phyloP scores from a whole-genome alignment of 2,113 vertebrate genomes.

The Hyperoodon ampullatus region DNA sequence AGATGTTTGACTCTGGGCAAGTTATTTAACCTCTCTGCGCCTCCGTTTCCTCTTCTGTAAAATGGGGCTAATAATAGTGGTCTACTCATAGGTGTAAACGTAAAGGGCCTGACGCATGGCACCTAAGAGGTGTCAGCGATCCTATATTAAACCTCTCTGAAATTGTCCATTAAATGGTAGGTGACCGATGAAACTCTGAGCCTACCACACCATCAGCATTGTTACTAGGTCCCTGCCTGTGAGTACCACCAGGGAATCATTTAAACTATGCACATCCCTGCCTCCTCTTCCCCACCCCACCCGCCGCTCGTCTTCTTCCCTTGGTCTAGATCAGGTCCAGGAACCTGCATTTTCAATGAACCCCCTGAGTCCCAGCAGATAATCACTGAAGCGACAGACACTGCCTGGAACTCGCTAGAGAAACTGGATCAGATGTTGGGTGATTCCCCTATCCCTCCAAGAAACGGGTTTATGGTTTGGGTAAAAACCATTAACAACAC shows the following conservation, averaged over 20 bases:
- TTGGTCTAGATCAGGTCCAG: no score
- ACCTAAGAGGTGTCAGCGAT: background rate
- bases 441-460: conserved; percentile 75
- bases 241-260: background rate
- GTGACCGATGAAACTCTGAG: background rate
- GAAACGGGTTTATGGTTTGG: conserved; percentile 78
- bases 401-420: background rate
- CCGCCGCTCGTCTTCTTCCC: background rate
- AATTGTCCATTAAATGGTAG: background rate
- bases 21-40: background rate
- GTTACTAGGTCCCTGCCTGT: background rate
- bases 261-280: background rate
- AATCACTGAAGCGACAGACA: background rate
- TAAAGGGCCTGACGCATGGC: background rate
- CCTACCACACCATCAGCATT: background rate
- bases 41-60: background rate
- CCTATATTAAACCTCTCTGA: background rate
- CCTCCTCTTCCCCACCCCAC: background rate
- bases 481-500: conserved; percentile 81
- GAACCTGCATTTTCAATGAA: conserved; percentile 36
- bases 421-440: conserved; percentile 58
- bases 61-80: background rate
- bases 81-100: background rate
- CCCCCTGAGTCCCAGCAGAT: background rate
- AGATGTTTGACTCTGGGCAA: background rate